Conservation (phyloP, 2,797 vertebrate genomes). For the Scolopax bukidnonensis region DNA sequence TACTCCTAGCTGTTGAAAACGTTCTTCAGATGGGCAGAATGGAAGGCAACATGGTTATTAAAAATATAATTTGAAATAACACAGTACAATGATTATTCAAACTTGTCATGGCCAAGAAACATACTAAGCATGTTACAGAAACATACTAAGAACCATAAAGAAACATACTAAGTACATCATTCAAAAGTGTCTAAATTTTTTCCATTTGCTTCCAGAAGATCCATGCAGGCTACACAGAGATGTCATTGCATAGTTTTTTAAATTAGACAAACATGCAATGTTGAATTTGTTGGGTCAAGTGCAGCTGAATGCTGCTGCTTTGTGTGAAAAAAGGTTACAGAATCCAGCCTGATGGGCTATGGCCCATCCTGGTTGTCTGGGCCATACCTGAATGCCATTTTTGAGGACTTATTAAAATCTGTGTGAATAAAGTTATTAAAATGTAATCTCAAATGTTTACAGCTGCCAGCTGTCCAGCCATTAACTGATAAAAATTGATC, state of each 20-base stretch:
- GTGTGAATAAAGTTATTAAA: neutral
- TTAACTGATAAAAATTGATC: neutral
- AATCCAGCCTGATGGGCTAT: conserved; percentile 3
- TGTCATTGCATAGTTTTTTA: neutral
- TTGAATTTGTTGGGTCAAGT: neutral
- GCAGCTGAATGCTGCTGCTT: neutral
- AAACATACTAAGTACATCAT: neutral
- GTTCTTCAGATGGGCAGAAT: conserved; percentile 71
- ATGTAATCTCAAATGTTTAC: neutral
- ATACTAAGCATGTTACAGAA: neutral
- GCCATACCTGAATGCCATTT: neutral
- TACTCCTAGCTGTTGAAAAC: conserved; percentile 84
- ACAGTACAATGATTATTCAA: neutral
- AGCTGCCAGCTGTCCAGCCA: neutral
- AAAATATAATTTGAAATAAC: neutral
- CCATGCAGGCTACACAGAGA: neutral
- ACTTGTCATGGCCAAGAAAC: neutral
- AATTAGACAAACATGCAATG: neutral
- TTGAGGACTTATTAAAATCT: neutral
- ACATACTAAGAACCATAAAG: neutral
- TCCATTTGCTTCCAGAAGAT: neutral
- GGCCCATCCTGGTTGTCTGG: neutral
- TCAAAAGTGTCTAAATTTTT: neutral
- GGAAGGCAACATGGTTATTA: neutral
- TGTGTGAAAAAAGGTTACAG: neutral